A percentile compares a stretch with the other conserved stretches of the same genome.
phyloP scores from a whole-genome alignment of 2,888 invertebrate genomes.

The Pandemis cinnamomeana region DNA sequence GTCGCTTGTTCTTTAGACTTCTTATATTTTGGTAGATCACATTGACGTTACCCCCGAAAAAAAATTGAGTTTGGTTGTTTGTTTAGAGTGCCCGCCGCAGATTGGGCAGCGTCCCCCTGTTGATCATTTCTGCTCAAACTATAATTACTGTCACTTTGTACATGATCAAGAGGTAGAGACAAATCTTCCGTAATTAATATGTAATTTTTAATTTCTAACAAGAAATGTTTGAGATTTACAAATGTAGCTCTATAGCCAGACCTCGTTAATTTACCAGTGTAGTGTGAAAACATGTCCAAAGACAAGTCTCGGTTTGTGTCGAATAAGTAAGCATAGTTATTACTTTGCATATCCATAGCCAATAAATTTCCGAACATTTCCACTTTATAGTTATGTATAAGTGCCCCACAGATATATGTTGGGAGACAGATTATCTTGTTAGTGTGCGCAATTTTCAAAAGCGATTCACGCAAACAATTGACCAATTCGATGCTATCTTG shows the following conservation, averaged over 20 bases:
- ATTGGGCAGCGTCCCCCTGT: too few species aligned
- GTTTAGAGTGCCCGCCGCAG: too few species aligned
- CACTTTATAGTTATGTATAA: slow-evolving; percentile 11
- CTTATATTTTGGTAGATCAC: too few species aligned
- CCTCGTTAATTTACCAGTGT: not conserved
- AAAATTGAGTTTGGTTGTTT: too few species aligned
- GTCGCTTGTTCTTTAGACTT: too few species aligned
- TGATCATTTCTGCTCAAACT: too few species aligned
- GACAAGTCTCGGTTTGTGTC: not conserved
- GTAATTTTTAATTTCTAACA: not conserved
- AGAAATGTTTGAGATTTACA: not conserved
- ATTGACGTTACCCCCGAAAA: too few species aligned
- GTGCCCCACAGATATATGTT: slow-evolving; percentile 12
- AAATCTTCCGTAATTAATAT: not conserved
- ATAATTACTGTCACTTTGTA: not conserved
- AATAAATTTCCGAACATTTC: slow-evolving; percentile 14
- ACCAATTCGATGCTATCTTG: not conserved
- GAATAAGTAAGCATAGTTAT: not conserved
- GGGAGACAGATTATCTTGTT: slow-evolving; percentile 16
- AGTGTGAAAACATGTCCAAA: not conserved
- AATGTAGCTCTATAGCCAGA: not conserved
- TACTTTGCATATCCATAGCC: not conserved
- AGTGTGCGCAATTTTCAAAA: not conserved
- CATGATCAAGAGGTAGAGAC: not conserved
- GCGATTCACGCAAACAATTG: slow-evolving; percentile 1